Evolutionary conservation across 2,888 invertebrate genomes (phyloP).

Genomic region (Hemistola chrysoprasaria): DNA sequence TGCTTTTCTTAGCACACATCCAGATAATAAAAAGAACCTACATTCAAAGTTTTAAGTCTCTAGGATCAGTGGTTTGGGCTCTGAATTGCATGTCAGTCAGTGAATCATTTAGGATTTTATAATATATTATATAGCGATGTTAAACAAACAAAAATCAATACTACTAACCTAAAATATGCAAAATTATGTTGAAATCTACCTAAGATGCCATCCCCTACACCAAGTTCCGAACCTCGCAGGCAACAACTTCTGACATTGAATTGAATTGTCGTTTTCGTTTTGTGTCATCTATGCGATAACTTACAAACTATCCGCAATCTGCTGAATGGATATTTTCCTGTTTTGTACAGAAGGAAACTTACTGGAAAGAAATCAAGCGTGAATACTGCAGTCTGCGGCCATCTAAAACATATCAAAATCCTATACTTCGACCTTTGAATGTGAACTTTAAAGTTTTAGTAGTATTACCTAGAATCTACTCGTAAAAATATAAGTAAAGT

Average conservation of each 20-base stretch:
- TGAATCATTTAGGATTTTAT: too few species aligned
- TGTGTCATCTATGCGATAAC: constrained; percentile 22
- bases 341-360: constrained; percentile 18
- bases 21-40: too few species aligned
- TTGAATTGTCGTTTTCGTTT: constrained; percentile 48
- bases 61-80: too few species aligned
- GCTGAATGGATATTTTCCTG: constrained; percentile 24
- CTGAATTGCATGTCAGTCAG: too few species aligned
- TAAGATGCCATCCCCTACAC: constrained; percentile 2
- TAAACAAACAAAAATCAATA: neutral
- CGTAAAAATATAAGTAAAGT: too few species aligned
- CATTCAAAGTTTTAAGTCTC: too few species aligned
- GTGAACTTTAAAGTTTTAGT: too few species aligned
- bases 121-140: too few species aligned
- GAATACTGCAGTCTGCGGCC: constrained; percentile 7
- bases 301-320: constrained; percentile 24
- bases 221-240: constrained; percentile 30
- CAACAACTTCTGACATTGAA: constrained; percentile 56
- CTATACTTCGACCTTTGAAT: too few species aligned
- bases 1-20: too few species aligned
- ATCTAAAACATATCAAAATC: constrained; percentile 4
- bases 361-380: constrained; percentile 9
- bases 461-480: too few species aligned
- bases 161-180: constrained; percentile 7
- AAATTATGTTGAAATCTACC: too few species aligned